Evolutionary conservation across 1,140 invertebrate genomes (phyloP).

Genomic region (Cotesia vestalis): DNA sequence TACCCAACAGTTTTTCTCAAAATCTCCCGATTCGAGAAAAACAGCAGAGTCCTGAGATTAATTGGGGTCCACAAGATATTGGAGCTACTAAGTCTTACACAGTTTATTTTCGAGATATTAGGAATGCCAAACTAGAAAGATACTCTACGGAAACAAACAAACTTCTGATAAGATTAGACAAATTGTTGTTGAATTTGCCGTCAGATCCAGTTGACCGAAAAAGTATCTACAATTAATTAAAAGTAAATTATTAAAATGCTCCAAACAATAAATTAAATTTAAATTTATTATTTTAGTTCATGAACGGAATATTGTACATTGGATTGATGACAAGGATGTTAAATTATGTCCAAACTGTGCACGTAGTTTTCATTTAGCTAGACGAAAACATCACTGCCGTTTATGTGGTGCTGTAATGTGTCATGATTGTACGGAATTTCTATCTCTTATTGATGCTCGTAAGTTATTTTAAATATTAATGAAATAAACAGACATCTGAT

Average conservation of each 20-base stretch:
- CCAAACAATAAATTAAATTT: background rate
- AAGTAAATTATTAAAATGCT: constrained; percentile 9
- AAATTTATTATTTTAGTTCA: constrained; percentile 65
- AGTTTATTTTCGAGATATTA: constrained; percentile 80
- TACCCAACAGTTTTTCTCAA: constrained; percentile 67
- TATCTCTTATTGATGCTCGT: constrained; percentile 86
- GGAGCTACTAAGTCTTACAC: constrained; percentile 76
- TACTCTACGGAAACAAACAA: constrained; percentile 96
- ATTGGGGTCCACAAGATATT: constrained; percentile 72
- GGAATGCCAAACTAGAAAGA: constrained; percentile 80
- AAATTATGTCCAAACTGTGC: constrained; percentile 92
- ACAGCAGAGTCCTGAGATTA: constrained; percentile 57
- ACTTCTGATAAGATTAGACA: constrained; percentile 91
- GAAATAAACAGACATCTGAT: too few species aligned
- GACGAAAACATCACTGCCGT: constrained; percentile 94
- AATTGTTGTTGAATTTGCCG: constrained; percentile 86
- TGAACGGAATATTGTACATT: constrained; percentile 85
- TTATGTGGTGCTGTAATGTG: constrained; percentile 97
- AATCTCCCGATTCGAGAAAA: constrained; percentile 47
- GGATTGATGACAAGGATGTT: constrained; percentile 92
- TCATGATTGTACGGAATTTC: constrained; percentile 89
- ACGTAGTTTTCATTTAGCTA: constrained; percentile 84
- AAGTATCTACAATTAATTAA: constrained; percentile 63
- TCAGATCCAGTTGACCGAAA: constrained; percentile 83
- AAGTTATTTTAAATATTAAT: constrained; percentile 58